Conservation (phyloP, 37 sponge, comb jelly and placozoan species). For the Theonella swinhoei region DNA sequence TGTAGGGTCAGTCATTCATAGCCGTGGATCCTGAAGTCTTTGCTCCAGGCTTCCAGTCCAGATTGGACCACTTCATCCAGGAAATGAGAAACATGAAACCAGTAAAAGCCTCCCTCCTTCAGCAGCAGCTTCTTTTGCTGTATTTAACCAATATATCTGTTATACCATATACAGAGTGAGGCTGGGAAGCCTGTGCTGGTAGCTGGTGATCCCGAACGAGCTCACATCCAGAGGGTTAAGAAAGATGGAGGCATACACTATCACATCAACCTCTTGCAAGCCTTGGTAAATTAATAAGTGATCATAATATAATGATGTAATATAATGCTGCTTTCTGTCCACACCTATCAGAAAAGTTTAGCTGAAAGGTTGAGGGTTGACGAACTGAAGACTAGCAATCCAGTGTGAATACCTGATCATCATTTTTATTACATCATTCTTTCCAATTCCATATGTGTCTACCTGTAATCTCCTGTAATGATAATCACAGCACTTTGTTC, state of each 20-base stretch:
- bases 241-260: constrained; percentile 78
- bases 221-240: constrained; percentile 37
- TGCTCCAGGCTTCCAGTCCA: constrained; percentile 72
- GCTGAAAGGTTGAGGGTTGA: neutral
- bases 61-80: constrained; percentile 72
- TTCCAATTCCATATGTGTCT: neutral
- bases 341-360: neutral
- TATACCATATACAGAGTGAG: constrained; percentile 81
- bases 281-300: constrained; percentile 82
- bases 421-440: neutral
- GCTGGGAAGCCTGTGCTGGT: constrained; percentile 78
- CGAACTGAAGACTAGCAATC: neutral
- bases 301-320: neutral
- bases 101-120: no score
- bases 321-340: neutral
- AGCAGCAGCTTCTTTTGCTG: no score
- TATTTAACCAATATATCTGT: no score
- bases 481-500: no score
- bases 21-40: constrained; percentile 85
- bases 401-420: neutral
- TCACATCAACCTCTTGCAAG: constrained; percentile 66
- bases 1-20: constrained; percentile 88
- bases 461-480: neutral
- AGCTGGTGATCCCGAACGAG: constrained; percentile 89
- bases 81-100: constrained; percentile 78